These are phyloP conservation scores for Iguana delicatissima DNA, from an alignment of 2,797 vertebrate species.

Conservation along the genomic window DNA sequence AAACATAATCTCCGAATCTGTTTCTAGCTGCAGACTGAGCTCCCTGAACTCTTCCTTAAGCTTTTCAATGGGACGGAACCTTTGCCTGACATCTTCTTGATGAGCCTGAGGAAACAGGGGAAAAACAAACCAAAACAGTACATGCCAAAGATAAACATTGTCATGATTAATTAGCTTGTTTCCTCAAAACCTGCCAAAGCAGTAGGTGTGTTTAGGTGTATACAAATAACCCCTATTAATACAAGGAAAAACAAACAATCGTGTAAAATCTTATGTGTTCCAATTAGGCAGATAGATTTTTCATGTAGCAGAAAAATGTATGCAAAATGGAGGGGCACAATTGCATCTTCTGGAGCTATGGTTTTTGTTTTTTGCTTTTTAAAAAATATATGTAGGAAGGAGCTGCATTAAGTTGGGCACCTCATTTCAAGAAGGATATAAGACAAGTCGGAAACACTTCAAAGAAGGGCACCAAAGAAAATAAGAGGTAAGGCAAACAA, in stretches of 20 bases:
- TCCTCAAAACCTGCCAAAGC: not conserved
- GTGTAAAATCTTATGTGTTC: not conserved
- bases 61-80: conserved; percentile 88
- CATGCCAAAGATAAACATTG: not conserved
- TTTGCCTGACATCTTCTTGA: conserved; percentile 76
- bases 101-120: conserved; percentile 67
- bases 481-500: no score
- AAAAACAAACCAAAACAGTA: conserved; percentile 35
- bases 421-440: no score
- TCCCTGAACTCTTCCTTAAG: conserved; percentile 90
- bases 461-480: no score
- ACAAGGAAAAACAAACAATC: not conserved
- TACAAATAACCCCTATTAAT: not conserved
- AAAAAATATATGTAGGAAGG: no score
- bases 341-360: not conserved
- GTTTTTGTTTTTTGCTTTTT: not conserved
- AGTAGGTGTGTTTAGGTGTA: not conserved
- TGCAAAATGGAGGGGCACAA: not conserved
- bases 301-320: not conserved
- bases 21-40: conserved; percentile 89
- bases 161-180: not conserved
- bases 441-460: no score
- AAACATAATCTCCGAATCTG: conserved; percentile 91
- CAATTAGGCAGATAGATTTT: not conserved
- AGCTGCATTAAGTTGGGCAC: no score